Percentiles rank a stretch among this genome's conserved stretches.
phyloP scores from a whole-genome alignment of 2,888 invertebrate species.

The Cheiracanthium punctorium region DNA sequence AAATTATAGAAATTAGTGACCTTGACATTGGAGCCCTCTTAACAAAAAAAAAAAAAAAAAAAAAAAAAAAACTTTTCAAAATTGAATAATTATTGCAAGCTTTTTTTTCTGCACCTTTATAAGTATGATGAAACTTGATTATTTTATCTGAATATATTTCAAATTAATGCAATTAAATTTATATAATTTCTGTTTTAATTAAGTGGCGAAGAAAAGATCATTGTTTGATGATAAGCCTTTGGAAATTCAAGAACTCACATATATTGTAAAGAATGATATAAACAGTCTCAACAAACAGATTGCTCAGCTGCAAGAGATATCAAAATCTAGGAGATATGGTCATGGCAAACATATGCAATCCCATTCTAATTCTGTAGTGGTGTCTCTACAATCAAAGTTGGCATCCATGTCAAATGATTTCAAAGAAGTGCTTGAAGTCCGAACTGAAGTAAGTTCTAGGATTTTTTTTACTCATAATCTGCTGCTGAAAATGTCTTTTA shows the following conservation, averaged over 20 bases:
- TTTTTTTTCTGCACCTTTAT: no score
- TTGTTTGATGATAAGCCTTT: constrained; percentile 96
- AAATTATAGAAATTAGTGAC: no score
- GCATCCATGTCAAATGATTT: constrained; percentile 98
- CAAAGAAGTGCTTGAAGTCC: constrained; percentile 96
- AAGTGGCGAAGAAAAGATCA: constrained; percentile 98
- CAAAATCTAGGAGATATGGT: constrained; percentile 73
- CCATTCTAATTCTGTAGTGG: constrained; percentile 93
- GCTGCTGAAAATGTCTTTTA: no score
- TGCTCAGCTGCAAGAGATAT: constrained; percentile 81
- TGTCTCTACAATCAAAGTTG: constrained; percentile 91
- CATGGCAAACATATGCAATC: constrained; percentile 87
- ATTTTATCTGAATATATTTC: no score
- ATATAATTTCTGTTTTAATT: constrained; percentile 76
- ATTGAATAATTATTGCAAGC: no score
- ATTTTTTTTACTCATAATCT: no score
- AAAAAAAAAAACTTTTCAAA: no score
- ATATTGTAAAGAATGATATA: constrained; percentile 97
- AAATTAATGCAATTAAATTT: no score
- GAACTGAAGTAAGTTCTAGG: constrained; percentile 84
- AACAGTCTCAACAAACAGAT: constrained; percentile 97
- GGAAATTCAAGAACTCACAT: constrained; percentile 97
- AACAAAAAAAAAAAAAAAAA: no score
- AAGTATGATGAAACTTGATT: no score
- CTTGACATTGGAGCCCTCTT: no score